These are phyloP conservation scores for Liasis olivaceus DNA, from an alignment of 2,797 vertebrate genomes.

Conservation along the genomic window DNA sequence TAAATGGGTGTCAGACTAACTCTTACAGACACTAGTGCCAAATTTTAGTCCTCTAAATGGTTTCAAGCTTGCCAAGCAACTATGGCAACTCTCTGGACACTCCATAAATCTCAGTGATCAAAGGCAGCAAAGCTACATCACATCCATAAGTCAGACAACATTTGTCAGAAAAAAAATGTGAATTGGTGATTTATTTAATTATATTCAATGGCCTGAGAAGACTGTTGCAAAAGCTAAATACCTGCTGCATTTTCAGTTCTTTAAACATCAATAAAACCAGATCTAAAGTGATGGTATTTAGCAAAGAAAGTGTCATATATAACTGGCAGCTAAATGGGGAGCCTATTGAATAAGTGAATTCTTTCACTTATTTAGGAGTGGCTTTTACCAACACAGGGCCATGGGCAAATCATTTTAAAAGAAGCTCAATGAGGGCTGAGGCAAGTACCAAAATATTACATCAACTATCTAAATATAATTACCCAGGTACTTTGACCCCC, in stretches of 20 bases:
- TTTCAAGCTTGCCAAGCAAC: background rate
- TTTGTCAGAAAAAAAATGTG: background rate
- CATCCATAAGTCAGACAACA: background rate
- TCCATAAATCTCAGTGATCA: background rate
- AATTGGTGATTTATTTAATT: background rate
- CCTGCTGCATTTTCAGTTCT: background rate
- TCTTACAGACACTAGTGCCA: too few relatives aligned
- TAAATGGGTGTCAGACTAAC: background rate
- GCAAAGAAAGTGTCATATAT: background rate
- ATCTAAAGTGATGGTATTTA: background rate
- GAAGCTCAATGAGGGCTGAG: background rate
- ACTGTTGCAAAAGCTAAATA: background rate
- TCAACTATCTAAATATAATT: background rate
- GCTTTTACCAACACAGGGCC: background rate
- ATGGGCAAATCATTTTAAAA: background rate
- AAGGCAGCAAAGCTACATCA: background rate
- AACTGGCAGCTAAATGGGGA: background rate
- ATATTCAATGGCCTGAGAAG: background rate
- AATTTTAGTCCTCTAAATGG: too few relatives aligned
- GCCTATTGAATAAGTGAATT: background rate
- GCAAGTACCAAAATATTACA: background rate
- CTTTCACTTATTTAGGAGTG: background rate
- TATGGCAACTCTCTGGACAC: background rate
- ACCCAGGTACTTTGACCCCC: background rate
- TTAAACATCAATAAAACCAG: background rate